Evolutionary conservation across 2,797 vertebrate species (phyloP).

Genomic region (Leptodactylus fallax): DNA sequence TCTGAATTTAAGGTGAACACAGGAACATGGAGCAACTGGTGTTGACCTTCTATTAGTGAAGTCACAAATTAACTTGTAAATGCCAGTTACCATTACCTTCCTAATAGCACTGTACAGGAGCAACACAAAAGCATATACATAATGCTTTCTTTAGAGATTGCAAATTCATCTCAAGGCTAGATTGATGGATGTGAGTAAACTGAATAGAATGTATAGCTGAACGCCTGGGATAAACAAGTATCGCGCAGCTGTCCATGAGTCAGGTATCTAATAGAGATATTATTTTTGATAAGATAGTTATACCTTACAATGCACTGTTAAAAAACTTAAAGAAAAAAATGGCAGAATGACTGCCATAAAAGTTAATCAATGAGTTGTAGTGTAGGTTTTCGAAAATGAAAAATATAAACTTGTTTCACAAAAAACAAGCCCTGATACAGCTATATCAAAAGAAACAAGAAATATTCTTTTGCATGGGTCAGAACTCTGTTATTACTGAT

Average conservation of each 20-base stretch:
- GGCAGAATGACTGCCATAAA: too few relatives aligned
- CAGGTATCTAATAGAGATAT: not conserved
- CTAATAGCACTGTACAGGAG: not conserved
- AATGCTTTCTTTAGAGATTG: not conserved
- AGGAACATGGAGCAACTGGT: not conserved
- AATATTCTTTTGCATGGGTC: too few relatives aligned
- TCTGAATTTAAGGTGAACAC: not conserved
- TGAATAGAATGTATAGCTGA: too few relatives aligned
- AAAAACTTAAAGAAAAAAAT: too few relatives aligned
- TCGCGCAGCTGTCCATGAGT: not conserved
- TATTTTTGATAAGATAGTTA: too few relatives aligned
- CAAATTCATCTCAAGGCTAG: not conserved
- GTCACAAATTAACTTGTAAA: not conserved
- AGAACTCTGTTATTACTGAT: too few relatives aligned
- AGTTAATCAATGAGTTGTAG: too few relatives aligned
- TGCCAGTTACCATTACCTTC: not conserved
- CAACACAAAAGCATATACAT: not conserved
- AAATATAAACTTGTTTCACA: too few relatives aligned
- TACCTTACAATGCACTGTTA: too few relatives aligned
- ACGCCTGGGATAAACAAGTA: not conserved
- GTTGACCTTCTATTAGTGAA: not conserved
- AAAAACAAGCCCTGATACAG: too few relatives aligned
- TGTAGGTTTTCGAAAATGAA: too few relatives aligned
- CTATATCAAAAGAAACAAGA: too few relatives aligned
- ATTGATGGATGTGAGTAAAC: not conserved